Evolutionary conservation across 2,797 vertebrate genomes (phyloP), one percentile per base, ranked within the genome.

Genomic region (Hydrolagus colliei): DNA sequence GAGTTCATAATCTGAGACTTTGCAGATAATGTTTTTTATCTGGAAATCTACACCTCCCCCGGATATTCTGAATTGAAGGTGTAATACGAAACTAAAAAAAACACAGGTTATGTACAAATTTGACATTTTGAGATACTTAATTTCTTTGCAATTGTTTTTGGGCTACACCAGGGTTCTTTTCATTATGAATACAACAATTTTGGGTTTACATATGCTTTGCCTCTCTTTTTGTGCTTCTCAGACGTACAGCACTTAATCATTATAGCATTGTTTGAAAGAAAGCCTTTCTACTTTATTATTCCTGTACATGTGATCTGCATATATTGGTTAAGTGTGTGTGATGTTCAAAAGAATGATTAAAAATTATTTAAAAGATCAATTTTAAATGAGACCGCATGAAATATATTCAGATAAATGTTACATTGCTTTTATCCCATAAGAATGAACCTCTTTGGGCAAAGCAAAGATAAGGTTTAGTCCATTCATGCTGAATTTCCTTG

Each of bases 301-400:
- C 68, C 74, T 41, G 16, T 84, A 41, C 32, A 20, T 5, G 13
- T 68, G 41, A 52, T 6, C 2, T 52, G 41, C 41, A 52, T 82
- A 41, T 84, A 41, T 68, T 67, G 35, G 32, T 11, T 84, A 16
- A 32, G 14, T 18, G 20, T 18, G 6, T 41, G 32, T 41, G 16
- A 84, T 18, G 41, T 41, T 20, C 65, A 35, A 65, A 79, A 63
- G n/a, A 4, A 14, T 10, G 3, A 82, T 68, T 18, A 82, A 67
- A 68, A 71, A 84, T 82, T 8, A 68, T 84, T 84, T 84, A 35
- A 9, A 12, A 52, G 68, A 41, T 68, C 18, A 27, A 80, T 80
- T 63, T 32, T 65, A 79, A 84, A 41, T 20, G 18, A 63, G 68
- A n/a, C 20, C 2, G 4, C n/a, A 10, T 3, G 2, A 16, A 65